Percentiles rank a stretch among this genome's conserved stretches.
Evolutionary conservation across 2,113 vertebrate genomes (phyloP).

Genomic region (Vimba vimba): DNA sequence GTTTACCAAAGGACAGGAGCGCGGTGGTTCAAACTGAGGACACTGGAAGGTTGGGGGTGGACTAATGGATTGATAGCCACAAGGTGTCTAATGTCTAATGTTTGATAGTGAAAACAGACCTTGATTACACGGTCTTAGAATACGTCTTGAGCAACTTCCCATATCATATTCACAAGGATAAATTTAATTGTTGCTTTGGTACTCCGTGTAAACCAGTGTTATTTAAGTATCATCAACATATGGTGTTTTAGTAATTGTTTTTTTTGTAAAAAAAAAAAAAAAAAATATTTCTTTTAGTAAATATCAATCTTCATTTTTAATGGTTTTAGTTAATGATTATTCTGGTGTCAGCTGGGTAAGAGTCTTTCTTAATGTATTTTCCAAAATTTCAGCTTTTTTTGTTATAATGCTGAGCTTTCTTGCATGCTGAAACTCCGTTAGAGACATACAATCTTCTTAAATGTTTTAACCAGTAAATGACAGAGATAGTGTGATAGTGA

Average conservation of each 20-base stretch:
- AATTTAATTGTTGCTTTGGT: background rate
- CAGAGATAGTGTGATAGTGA: background rate
- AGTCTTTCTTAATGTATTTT: too few relatives aligned
- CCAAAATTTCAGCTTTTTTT: background rate
- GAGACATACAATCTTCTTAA: background rate
- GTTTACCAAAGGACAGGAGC: constrained; percentile 40
- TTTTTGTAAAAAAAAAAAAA: too few relatives aligned
- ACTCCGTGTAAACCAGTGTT: background rate
- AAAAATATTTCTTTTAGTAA: too few relatives aligned
- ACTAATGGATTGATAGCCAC: constrained; percentile 11
- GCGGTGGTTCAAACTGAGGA: constrained; percentile 16
- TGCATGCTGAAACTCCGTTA: background rate
- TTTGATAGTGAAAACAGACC: constrained; percentile 31
- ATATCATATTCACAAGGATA: background rate
- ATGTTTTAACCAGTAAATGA: background rate
- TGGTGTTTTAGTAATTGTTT: too few relatives aligned
- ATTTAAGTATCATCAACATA: too few relatives aligned
- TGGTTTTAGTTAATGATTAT: background rate
- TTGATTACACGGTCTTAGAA: constrained; percentile 10
- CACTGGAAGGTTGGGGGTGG: constrained; percentile 14
- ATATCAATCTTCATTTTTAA: too few relatives aligned
- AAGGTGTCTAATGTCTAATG: constrained; percentile 5
- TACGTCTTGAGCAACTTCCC: constrained; percentile 5
- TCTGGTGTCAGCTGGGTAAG: too few relatives aligned
- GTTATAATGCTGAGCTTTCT: background rate